These are phyloP conservation scores for Bathynomus jamesi DNA, from an alignment of 1,140 invertebrate genomes.

Conservation along the genomic window DNA sequence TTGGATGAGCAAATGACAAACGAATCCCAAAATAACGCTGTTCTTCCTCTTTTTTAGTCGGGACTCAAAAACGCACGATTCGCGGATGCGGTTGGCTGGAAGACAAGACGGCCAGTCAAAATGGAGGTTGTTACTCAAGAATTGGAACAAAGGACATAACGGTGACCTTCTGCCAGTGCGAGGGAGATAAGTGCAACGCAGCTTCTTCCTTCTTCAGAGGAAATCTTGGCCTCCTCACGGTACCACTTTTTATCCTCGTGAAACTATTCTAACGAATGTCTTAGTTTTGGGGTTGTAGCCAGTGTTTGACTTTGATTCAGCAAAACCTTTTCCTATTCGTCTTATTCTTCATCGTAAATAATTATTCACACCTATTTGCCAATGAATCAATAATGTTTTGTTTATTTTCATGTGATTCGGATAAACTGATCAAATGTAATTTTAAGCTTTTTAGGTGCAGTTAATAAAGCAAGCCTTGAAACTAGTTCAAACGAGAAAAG, in stretches of 20 bases:
- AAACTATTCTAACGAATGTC: not conserved
- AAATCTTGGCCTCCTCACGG: not conserved
- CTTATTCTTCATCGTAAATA: not conserved
- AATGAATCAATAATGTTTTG: no score
- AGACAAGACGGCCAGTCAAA: constrained; percentile 4
- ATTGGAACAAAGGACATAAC: constrained; percentile 34
- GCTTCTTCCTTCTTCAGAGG: not conserved
- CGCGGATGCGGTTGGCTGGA: constrained; percentile 31
- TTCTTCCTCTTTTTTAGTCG: constrained; percentile 7
- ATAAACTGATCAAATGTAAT: not conserved
- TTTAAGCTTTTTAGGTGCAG: not conserved
- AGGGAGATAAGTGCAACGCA: constrained; percentile 19
- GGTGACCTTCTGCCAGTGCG: constrained; percentile 30
- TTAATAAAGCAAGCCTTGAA: not conserved
- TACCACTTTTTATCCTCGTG: not conserved
- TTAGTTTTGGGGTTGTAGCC: not conserved
- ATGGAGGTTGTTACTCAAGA: constrained; percentile 27
- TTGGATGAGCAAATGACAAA: no score
- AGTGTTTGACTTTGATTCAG: not conserved
- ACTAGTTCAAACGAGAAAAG: not conserved
- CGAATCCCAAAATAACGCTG: no score
- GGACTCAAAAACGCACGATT: constrained; percentile 19
- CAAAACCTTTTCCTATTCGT: not conserved
- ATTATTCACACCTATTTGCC: no score
- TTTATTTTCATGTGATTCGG: not conserved